Base-by-base conservation (phyloP, 2,113 vertebrate species). In the Montifringilla adamsi region DNA sequence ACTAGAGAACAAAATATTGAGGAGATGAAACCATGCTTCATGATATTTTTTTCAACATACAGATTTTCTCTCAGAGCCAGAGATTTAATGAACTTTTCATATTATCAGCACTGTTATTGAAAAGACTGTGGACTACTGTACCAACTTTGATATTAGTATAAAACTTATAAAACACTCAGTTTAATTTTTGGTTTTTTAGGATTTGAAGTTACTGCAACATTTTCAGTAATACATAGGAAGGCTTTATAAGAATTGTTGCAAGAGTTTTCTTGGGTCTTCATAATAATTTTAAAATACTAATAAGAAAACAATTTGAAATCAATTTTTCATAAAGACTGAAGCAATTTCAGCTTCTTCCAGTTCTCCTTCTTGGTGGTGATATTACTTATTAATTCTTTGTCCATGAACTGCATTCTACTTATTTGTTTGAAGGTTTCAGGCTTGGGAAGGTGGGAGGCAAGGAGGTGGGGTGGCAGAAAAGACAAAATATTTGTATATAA, bases 401-500 rank as follows among this genome's bases (percentile, higher is more conserved):
- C 10, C 15, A 41, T 60, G 55, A 81, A n/a, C 6, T 37, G 7
- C 6, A 16, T 49, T 78, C 15, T 64, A n/a, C 6, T 74, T n/a
- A 18, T 23, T 31, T 67, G 41, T 37, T 37, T 43, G 6, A 67
- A 47, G 11, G 5, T 52, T 87, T 93, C 53, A 80, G 5, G 9
- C 9, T 68, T 49, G 41, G 9, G 3, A 21, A 67, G 11, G 15
- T 68, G n/a, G 2, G 2, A 20, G 3, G 2, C 4, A 10, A 35
- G 14, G 11, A 35, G 9, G 2, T 4, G 4, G 0, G 4, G 4
- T 7, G 6, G 1, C 6, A 68, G 11, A 44, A 89, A 55, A 76
- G 5, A 19, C 4, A 39, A 79, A 84, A 68, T 67, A 8, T 44
- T 77, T 79, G 5, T 12, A 18, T 6, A 16, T 64, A 55, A 31